These are phyloP conservation scores for Galleria mellonella DNA, from an alignment of 1,140 invertebrate genomes.

Conservation along the genomic window DNA sequence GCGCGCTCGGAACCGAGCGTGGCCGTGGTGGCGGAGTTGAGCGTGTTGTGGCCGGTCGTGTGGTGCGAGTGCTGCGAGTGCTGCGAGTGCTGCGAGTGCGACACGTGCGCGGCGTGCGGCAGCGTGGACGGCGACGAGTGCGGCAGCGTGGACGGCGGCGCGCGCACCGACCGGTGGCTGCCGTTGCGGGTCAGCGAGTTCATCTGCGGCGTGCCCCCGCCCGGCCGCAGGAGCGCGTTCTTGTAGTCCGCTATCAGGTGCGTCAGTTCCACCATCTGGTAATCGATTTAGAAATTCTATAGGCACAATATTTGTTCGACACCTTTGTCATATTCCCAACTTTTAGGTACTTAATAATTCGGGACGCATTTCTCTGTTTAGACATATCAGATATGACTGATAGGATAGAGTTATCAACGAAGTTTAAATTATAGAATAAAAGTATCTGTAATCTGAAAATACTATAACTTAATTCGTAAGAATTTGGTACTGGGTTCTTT, in stretches of 20 bases:
- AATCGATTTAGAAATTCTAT: no score
- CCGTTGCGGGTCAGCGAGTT: slow-evolving; percentile 86
- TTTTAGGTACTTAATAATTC: no score
- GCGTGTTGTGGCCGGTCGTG: slow-evolving; percentile 70
- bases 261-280: slow-evolving; percentile 90
- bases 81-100: slow-evolving; percentile 12
- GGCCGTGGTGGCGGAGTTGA: slow-evolving; percentile 71
- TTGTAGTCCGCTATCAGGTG: slow-evolving; percentile 96
- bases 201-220: slow-evolving; percentile 85
- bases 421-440: no score
- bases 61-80: slow-evolving; percentile 52
- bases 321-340: no score
- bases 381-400: no score
- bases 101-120: slow-evolving; percentile 48
- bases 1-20: slow-evolving; percentile 58
- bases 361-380: no score
- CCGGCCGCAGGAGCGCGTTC: slow-evolving; percentile 81
- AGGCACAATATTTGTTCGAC: no score
- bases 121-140: slow-evolving; percentile 55
- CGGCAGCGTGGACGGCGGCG: slow-evolving; percentile 34
- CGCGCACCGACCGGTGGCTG: slow-evolving; percentile 74
- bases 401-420: no score
- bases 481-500: no score
- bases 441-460: no score
- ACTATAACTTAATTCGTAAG: no score